Evolutionary conservation across 64 coral and sea anemone genomes (phyloP), one percentile per base, ranked within the genome.

Genomic region (Catalaphyllia jardinei): DNA sequence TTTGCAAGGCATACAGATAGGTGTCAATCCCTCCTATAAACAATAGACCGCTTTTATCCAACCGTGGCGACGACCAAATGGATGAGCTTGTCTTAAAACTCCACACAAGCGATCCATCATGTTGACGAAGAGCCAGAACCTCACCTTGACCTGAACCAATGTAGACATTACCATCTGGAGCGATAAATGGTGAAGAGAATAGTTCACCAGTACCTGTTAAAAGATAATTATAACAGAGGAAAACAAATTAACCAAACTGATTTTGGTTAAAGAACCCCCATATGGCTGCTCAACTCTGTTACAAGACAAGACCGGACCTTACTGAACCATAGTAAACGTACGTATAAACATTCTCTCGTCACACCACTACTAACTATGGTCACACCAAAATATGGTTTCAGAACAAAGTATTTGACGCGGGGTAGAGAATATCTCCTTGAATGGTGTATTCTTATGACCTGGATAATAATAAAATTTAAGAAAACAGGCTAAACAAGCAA

Each of bases 71-170:
- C 39, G 55, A 99, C 83, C 87, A 99, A 6, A 93, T 76, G 24
- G 60, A 84, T 62, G 27, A 80, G 65, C 93, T 83, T 29, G 94
- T 95, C 22, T 99, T 95, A 49, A 89, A 93, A 29, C 87, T 92
- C 97, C 97, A 99, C 9, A 86, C 79, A 31, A 84, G 65, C 19
- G 89, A 79, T 33, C 94, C 97, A 27, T 95, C 85, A 67, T 69
- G 20, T 63, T 95, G 94, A 25, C 89, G 89, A 15, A 99, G 78
- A 16, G 91, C 91, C 52, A 95, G 69, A 24, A 99, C 85, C 31
- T 95, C 91, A 35, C 97, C 97, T 17, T 87, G 79, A 16, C 97
- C 93, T 1, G 97, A 95, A 13, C 93, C 97, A 74, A 99, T 88
- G 88, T 93, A 99, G 2, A 99, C 52, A 49, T 87, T 60, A 8